phyloP scores from a whole-genome alignment of 2,797 vertebrate species.

The Anabacerthia variegaticeps region DNA sequence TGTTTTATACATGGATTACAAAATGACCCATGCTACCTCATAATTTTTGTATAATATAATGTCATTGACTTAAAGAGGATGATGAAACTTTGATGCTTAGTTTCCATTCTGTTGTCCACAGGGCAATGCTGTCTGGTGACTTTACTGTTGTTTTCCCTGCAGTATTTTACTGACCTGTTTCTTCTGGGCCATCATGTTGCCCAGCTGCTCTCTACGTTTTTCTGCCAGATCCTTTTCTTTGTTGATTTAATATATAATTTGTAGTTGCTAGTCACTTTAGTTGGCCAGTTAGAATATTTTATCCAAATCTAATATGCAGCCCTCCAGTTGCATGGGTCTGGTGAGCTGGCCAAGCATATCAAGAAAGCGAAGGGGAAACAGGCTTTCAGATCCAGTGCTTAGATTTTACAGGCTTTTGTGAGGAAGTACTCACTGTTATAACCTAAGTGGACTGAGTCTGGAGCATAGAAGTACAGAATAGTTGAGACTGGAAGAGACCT shows the following conservation, averaged over 20 bases:
- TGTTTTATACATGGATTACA: background rate
- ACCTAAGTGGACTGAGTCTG: background rate
- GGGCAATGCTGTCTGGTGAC: background rate
- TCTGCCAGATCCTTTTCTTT: background rate
- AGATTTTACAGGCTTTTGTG: background rate
- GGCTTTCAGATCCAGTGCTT: background rate
- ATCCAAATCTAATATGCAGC: background rate
- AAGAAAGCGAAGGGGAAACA: background rate
- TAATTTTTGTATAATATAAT: background rate
- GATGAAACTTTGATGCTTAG: background rate
- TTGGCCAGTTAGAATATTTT: background rate
- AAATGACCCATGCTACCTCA: background rate
- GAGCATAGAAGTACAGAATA: background rate
- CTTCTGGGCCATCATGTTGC: background rate
- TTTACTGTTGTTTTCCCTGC: background rate
- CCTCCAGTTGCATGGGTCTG: background rate
- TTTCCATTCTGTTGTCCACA: background rate
- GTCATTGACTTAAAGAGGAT: background rate
- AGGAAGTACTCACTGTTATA: background rate
- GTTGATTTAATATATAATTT: background rate
- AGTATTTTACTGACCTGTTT: background rate
- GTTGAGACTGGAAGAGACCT: background rate
- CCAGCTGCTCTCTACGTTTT: background rate
- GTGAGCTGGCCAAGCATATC: background rate
- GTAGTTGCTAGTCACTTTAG: background rate